Percentiles rank a stretch among this genome's conserved stretches.
phyloP scores from a whole-genome alignment of 2,797 vertebrate species.

The Gymnoscopelus microlampas region DNA sequence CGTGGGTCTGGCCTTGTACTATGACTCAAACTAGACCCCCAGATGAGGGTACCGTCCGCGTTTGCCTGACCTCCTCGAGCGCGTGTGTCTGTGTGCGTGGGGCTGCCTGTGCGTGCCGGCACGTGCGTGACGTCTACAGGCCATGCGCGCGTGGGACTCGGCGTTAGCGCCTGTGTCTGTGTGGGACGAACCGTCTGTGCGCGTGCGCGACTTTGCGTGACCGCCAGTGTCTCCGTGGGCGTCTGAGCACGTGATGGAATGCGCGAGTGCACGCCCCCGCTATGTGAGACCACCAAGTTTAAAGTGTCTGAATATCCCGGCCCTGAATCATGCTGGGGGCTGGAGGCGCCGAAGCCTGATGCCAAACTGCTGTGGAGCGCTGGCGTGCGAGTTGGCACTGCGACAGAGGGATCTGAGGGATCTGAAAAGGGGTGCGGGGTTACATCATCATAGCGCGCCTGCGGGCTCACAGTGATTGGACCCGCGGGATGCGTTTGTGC shows the following conservation, averaged over 20 bases:
- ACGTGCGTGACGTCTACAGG: background rate
- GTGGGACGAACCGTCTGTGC: background rate
- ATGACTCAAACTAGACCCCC: background rate
- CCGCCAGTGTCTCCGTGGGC: too few relatives aligned
- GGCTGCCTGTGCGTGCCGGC: background rate
- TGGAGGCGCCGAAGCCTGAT: background rate
- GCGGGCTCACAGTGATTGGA: background rate
- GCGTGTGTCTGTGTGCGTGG: background rate
- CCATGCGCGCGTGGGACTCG: too few relatives aligned
- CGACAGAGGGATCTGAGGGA: constrained; percentile 2
- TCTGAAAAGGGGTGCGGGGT: background rate
- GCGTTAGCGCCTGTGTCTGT: background rate
- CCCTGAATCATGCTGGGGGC: constrained; percentile 6
- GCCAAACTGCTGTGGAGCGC: background rate
- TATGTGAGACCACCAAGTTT: background rate
- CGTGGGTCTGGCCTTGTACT: background rate
- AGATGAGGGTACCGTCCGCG: background rate
- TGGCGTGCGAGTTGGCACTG: background rate
- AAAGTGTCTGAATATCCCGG: constrained; percentile 11
- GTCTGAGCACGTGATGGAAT: too few relatives aligned
- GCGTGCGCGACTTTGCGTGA: background rate
- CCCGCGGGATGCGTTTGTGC: background rate
- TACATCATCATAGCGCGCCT: background rate
- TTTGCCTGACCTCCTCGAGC: background rate
- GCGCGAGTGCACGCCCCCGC: too few relatives aligned